Conservation (phyloP, 2,113 vertebrate species). For the Eublepharis macularius region DNA sequence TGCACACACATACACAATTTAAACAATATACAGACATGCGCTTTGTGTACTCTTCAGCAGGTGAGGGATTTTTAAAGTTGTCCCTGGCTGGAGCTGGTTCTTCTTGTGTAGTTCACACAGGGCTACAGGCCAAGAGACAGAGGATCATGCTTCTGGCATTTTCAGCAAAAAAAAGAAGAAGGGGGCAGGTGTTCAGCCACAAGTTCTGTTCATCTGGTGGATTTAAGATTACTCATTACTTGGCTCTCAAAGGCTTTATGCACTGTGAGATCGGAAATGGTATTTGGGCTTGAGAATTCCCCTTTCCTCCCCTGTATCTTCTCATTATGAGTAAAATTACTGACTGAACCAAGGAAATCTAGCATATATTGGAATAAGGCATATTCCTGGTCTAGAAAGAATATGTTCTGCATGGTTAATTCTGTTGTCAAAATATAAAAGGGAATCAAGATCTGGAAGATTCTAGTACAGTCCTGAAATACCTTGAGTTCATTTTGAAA, state of each 20-base stretch:
- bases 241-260: not conserved
- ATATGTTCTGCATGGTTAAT: slow-evolving; percentile 35
- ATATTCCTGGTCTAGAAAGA: not conserved
- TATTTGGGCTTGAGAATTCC: not conserved
- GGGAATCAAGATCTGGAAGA: not conserved
- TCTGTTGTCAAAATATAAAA: slow-evolving; percentile 29
- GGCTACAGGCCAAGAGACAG: too few relatives aligned
- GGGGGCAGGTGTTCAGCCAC: not conserved
- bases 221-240: too few relatives aligned
- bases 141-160: too few relatives aligned
- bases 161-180: too few relatives aligned
- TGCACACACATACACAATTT: too few relatives aligned
- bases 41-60: too few relatives aligned
- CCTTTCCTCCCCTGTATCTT: not conserved
- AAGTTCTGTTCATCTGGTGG: not conserved
- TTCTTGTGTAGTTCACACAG: too few relatives aligned
- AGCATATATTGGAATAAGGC: not conserved
- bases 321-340: not conserved
- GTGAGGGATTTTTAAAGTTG: too few relatives aligned
- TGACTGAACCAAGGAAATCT: not conserved
- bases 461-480: slow-evolving; percentile 16
- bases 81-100: too few relatives aligned
- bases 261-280: not conserved
- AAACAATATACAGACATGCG: too few relatives aligned
- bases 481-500: not conserved